Conservation (phyloP, 2,888 invertebrate genomes). For the Hedychridium roseum region DNA sequence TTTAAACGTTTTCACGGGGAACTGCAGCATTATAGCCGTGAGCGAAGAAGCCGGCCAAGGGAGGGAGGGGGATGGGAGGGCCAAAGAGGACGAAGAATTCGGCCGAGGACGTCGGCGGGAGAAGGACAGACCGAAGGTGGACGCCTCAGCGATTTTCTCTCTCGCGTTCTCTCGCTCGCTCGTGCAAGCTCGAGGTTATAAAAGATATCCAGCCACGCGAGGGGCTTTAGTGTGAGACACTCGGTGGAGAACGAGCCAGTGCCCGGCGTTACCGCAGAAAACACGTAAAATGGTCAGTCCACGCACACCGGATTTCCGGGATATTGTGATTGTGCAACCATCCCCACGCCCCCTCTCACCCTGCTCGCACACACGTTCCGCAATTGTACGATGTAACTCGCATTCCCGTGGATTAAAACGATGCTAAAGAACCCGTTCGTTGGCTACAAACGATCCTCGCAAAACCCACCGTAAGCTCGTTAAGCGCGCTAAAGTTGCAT, state of each 20-base stretch:
- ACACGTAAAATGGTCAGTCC: too few relatives aligned
- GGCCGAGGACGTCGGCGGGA: neutral
- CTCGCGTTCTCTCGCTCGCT: constrained; percentile 2
- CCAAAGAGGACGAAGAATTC: neutral
- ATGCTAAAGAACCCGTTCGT: too few relatives aligned
- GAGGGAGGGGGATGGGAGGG: constrained; percentile 13
- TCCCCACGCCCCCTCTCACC: too few relatives aligned
- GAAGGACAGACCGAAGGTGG: neutral
- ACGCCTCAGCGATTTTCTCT: neutral
- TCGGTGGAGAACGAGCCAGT: constrained; percentile 17
- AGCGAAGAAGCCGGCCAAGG: constrained; percentile 20
- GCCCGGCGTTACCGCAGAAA: too few relatives aligned
- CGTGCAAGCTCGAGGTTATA: constrained; percentile 50
- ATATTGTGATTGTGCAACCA: too few relatives aligned
- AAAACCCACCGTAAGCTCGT: too few relatives aligned
- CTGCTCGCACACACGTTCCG: too few relatives aligned
- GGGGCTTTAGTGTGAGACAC: constrained; percentile 46
- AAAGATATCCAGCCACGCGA: constrained; percentile 50
- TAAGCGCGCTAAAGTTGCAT: too few relatives aligned
- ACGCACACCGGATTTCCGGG: too few relatives aligned
- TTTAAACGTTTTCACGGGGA: constrained; percentile 43
- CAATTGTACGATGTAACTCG: too few relatives aligned
- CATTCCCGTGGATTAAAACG: too few relatives aligned
- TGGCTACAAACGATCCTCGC: too few relatives aligned
- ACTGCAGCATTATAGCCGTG: constrained; percentile 52